phyloP scores from a whole-genome alignment of 2,113 vertebrate genomes.

The Phodopus roborovskii region DNA sequence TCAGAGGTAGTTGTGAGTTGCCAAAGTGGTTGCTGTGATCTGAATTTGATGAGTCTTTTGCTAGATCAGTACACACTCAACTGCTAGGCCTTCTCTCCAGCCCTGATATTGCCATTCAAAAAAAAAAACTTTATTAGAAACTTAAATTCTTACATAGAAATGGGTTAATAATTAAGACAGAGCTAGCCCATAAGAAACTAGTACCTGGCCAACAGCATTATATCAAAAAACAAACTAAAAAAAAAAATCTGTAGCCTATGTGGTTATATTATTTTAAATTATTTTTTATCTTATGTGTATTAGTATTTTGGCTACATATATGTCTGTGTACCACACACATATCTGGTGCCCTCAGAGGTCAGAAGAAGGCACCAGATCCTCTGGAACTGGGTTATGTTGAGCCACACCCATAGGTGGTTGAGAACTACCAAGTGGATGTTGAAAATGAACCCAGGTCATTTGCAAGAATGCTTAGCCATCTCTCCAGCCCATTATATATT shows the following conservation, averaged over 20 bases:
- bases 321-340: background rate
- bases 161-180: no score
- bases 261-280: background rate
- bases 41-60: background rate
- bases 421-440: background rate
- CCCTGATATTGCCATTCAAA: background rate
- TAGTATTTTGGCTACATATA: background rate
- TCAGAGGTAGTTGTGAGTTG: background rate
- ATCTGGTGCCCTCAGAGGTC: background rate
- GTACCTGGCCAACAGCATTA: no score
- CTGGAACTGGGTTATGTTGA: background rate
- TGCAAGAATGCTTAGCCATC: background rate
- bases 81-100: background rate
- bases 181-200: no score
- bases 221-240: no score
- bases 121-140: background rate
- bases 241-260: no score
- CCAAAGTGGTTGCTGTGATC: background rate
- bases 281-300: background rate
- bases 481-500: background rate
- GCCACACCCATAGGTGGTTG: background rate
- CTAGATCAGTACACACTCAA: background rate
- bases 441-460: background rate
- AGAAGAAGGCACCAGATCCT: background rate
- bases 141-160: background rate